A percentile compares a stretch with the other conserved stretches of the same genome.
Conservation (phyloP, 2,113 vertebrate genomes). For the Misgurnus mizolepis region DNA sequence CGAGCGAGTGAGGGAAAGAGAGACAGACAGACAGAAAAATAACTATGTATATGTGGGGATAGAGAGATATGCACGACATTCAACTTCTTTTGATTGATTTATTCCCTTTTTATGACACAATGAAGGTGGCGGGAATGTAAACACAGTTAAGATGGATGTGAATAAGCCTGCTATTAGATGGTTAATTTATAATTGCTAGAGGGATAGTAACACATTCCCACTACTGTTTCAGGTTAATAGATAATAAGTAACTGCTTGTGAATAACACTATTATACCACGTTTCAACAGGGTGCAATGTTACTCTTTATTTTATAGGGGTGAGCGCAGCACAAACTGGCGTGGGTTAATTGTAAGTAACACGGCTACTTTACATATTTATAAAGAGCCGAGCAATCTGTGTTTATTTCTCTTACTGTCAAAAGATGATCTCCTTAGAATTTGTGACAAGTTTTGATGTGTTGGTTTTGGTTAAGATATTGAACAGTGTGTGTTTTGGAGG, state of each 20-base stretch:
- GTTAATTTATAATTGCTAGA: constrained; percentile 30
- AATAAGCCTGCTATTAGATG: background rate
- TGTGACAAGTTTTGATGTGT: no score
- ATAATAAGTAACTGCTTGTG: constrained; percentile 21
- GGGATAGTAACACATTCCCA: constrained; percentile 22
- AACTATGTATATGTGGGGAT: no score
- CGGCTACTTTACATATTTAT: no score
- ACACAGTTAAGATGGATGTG: background rate
- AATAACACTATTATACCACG: background rate
- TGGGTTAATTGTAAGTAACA: no score
- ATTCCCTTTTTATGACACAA: background rate
- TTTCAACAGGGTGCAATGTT: background rate
- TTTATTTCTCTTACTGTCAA: no score
- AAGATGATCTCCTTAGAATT: no score
- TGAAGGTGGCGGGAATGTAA: background rate
- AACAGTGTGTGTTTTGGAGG: no score
- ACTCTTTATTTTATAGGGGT: background rate
- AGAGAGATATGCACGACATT: background rate
- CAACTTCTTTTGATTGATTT: background rate
- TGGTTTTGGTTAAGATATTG: no score
- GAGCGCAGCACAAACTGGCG: no score
- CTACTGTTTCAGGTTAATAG: constrained; percentile 33
- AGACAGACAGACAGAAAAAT: background rate
- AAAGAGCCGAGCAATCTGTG: no score
- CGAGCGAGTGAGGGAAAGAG: background rate